These are phyloP conservation scores for Myotis pilosus DNA, from an alignment of 2,797 vertebrate genomes.

Conservation along the genomic window DNA sequence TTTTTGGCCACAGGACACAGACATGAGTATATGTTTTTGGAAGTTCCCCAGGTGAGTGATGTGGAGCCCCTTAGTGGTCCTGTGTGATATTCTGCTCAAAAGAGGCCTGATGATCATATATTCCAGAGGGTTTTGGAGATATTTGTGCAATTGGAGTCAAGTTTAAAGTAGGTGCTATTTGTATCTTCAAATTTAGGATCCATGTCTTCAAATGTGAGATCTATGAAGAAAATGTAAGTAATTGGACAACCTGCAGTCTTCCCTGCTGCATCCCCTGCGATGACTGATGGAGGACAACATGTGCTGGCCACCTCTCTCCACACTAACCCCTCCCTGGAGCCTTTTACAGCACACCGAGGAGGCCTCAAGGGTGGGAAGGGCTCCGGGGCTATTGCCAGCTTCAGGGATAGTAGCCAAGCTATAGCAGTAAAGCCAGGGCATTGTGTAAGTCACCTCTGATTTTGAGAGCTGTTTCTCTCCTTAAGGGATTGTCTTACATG, in stretches of 20 bases:
- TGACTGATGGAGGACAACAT: background rate
- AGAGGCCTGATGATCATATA: background rate
- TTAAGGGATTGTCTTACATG: background rate
- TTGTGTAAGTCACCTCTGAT: constrained; percentile 38
- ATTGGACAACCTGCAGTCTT: background rate
- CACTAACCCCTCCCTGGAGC: background rate
- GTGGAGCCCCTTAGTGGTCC: background rate
- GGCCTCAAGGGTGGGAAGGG: background rate
- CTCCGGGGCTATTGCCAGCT: background rate
- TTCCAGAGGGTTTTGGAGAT: background rate
- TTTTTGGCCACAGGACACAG: background rate
- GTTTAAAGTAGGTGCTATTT: background rate
- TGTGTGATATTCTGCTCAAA: background rate
- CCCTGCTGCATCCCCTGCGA: background rate
- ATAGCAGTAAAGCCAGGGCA: background rate
- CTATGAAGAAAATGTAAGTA: background rate
- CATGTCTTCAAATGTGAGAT: constrained; percentile 15
- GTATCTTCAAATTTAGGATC: constrained; percentile 2
- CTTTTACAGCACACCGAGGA: background rate
- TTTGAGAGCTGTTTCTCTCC: constrained; percentile 41
- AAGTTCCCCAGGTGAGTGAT: background rate
- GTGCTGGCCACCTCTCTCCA: background rate
- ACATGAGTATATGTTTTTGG: background rate
- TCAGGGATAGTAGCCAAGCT: background rate
- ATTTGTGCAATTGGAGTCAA: background rate